phyloP scores from a whole-genome alignment of 2,113 vertebrate genomes.

The Phodopus roborovskii region DNA sequence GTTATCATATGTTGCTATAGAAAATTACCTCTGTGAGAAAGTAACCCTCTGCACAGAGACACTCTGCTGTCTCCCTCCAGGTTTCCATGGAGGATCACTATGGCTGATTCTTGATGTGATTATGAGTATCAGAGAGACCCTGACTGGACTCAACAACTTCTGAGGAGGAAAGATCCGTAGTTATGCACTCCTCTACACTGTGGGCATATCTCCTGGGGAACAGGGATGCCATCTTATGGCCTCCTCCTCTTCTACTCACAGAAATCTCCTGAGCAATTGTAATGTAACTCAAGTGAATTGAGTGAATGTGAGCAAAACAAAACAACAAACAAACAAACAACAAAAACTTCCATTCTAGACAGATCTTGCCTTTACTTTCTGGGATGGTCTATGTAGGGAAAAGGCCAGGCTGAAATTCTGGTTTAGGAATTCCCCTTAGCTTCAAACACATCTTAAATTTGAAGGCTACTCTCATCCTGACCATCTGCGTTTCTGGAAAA shows the following conservation, averaged over 20 bases:
- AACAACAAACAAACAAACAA: accelerated
- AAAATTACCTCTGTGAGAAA: background rate
- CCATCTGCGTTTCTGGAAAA: slow-evolving; percentile 72
- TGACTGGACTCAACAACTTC: background rate
- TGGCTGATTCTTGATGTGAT: accelerated
- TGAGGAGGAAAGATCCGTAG: accelerated
- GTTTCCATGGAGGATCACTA: background rate
- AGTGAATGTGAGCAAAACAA: background rate
- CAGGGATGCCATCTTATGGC: background rate
- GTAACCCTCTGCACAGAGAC: background rate
- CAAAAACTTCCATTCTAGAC: background rate
- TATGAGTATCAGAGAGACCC: accelerated
- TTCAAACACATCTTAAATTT: slow-evolving; percentile 25
- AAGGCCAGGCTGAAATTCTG: background rate
- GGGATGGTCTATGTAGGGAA: background rate
- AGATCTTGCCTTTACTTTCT: background rate
- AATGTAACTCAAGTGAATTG: background rate
- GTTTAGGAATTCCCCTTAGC: slow-evolving; percentile 44
- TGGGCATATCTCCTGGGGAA: background rate
- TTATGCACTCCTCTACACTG: accelerated
- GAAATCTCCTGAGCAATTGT: background rate
- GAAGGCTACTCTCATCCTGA: slow-evolving; percentile 55
- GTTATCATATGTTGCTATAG: background rate
- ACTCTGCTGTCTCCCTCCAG: background rate
- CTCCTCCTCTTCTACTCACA: background rate